Evolutionary conservation across 30 jellyfish, hydroid and myxozoan species (phyloP).

Genomic region (Hydractinia symbiolongicarpus): DNA sequence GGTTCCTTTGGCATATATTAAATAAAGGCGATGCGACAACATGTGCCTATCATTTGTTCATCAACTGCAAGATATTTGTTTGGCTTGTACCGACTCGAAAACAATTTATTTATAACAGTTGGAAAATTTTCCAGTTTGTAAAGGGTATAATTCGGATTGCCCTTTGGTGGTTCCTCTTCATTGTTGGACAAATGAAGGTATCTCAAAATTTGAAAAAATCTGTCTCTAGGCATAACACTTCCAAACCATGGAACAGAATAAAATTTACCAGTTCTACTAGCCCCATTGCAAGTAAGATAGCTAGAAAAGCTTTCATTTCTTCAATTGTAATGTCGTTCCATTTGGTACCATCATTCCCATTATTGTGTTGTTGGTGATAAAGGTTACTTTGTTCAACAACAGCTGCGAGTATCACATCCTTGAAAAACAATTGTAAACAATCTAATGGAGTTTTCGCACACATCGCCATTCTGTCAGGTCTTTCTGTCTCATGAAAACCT

Average conservation of each 20-base stretch:
- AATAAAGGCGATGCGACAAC: slow-evolving; percentile 28
- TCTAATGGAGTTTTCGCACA: neutral
- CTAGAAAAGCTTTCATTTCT: neutral
- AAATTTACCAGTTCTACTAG: too few relatives aligned
- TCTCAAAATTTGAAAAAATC: slow-evolving; percentile 7
- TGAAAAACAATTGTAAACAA: neutral
- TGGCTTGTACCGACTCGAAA: slow-evolving; percentile 33
- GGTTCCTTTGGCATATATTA: slow-evolving; percentile 39
- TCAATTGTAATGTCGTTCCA: neutral
- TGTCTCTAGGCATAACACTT: neutral
- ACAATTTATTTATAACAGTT: neutral
- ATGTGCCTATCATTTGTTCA: slow-evolving; percentile 44
- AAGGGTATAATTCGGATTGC: slow-evolving; percentile 18
- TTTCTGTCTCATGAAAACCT: neutral
- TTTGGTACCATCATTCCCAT: neutral
- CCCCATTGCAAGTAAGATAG: too few relatives aligned
- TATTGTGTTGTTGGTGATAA: neutral
- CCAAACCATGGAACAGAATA: too few relatives aligned
- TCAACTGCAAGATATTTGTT: slow-evolving; percentile 30
- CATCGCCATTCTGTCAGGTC: slow-evolving; percentile 1
- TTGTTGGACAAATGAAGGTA: slow-evolving; percentile 23
- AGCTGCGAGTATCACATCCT: neutral
- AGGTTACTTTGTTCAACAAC: neutral
- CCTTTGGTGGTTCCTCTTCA: slow-evolving; percentile 19
- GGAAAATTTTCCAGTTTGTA: slow-evolving; percentile 28